Evolutionary conservation across 2,797 vertebrate genomes (phyloP).

Genomic region (Parotocinclus haroldoi): DNA sequence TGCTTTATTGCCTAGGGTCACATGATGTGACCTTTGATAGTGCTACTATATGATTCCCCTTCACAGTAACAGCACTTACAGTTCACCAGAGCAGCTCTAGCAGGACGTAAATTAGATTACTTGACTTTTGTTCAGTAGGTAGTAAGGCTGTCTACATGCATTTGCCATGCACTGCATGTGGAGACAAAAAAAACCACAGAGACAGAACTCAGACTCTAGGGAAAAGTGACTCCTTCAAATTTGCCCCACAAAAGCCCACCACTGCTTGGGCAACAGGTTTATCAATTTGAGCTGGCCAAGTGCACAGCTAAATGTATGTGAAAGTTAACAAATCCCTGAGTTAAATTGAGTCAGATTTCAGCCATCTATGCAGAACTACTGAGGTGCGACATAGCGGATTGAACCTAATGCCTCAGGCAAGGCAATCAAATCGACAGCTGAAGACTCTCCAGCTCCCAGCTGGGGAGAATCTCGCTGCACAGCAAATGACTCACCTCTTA

Average conservation of each 20-base stretch:
- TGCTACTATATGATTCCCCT: too few relatives aligned
- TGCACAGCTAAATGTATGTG: constrained; percentile 84
- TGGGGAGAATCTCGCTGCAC: constrained; percentile 69
- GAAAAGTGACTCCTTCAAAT: constrained; percentile 17
- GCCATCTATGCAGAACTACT: constrained; percentile 77
- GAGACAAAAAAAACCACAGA: constrained; percentile 3
- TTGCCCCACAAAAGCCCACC: constrained; percentile 60
- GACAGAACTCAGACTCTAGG: neutral
- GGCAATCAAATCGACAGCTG: constrained; percentile 81
- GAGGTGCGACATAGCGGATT: constrained; percentile 81
- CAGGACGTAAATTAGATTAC: too few relatives aligned
- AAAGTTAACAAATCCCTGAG: constrained; percentile 86
- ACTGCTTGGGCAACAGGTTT: constrained; percentile 75
- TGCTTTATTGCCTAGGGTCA: too few relatives aligned
- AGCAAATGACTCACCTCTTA: constrained; percentile 67
- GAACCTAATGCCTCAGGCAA: constrained; percentile 82
- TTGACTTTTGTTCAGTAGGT: too few relatives aligned
- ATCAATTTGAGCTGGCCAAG: constrained; percentile 83
- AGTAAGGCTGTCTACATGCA: too few relatives aligned
- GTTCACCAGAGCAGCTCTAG: too few relatives aligned
- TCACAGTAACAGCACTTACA: too few relatives aligned
- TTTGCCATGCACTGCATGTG: too few relatives aligned
- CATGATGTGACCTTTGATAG: too few relatives aligned
- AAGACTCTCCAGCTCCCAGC: constrained; percentile 72
- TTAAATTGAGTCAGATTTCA: constrained; percentile 81